These are phyloP conservation scores for Diabrotica balteata DNA, from an alignment of 2,888 invertebrate species.

Conservation along the genomic window DNA sequence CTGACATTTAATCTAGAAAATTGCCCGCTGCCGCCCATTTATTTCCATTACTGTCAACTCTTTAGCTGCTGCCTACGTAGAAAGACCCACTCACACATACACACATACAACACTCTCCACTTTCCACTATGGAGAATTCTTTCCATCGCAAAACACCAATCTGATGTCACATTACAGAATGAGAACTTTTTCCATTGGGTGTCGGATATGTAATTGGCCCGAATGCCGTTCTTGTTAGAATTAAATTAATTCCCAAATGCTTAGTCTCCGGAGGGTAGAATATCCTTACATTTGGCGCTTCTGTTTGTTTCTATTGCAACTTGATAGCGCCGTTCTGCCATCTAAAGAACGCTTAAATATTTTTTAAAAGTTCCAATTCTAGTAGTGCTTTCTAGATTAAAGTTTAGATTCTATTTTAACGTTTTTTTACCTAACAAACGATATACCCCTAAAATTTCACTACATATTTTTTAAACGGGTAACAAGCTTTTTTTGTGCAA, in stretches of 20 bases:
- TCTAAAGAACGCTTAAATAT: no score
- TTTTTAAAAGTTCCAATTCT: no score
- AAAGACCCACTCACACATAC: constrained; percentile 19
- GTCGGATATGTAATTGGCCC: constrained; percentile 16
- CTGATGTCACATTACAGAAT: constrained; percentile 60
- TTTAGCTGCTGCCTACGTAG: constrained; percentile 56
- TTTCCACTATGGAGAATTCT: constrained; percentile 24
- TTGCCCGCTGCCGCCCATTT: constrained; percentile 68
- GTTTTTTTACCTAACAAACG: no score
- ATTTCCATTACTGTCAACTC: constrained; percentile 70
- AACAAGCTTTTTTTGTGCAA: no score
- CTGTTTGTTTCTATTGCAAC: no score
- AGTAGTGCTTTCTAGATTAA: no score
- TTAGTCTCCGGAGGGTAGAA: constrained; percentile 3
- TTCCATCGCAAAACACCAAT: constrained; percentile 47
- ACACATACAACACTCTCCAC: constrained; percentile 12
- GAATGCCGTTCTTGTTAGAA: constrained; percentile 5
- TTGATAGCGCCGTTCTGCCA: no score
- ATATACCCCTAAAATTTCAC: no score
- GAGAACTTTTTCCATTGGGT: constrained; percentile 44
- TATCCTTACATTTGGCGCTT: neutral
- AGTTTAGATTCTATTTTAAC: no score
- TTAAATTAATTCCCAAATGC: constrained; percentile 26
- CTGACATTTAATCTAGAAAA: constrained; percentile 73
- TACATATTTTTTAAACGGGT: no score